phyloP scores from a whole-genome alignment of 2,888 invertebrate genomes.

The Conomelus anceps region DNA sequence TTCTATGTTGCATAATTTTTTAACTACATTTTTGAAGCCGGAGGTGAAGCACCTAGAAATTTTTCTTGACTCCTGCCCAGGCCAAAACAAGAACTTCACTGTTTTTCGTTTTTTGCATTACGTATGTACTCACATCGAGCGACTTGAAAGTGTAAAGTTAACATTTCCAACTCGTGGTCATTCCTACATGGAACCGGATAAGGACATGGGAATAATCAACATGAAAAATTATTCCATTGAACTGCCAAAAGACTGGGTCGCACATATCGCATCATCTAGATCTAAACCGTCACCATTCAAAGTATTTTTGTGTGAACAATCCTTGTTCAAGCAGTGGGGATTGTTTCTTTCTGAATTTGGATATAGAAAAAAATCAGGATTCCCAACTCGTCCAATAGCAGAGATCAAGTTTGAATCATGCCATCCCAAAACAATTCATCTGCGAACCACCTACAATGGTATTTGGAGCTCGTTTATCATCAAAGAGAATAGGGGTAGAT shows the following conservation, averaged over 20 bases:
- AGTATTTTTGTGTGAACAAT: slow-evolving; percentile 3
- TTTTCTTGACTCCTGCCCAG: not conserved
- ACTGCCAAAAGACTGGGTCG: slow-evolving; percentile 1
- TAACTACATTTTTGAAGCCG: not conserved
- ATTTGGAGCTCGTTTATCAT: no score
- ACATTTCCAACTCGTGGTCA: slow-evolving; percentile 9
- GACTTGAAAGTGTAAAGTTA: not conserved
- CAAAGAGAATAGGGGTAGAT: no score
- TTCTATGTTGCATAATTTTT: not conserved
- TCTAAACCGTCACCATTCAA: not conserved
- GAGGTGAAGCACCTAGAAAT: not conserved
- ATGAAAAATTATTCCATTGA: not conserved
- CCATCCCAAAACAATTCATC: not conserved
- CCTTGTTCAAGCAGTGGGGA: not conserved
- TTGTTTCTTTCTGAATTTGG: not conserved
- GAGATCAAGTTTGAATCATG: not conserved
- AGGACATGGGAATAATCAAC: slow-evolving; percentile 3
- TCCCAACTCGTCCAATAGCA: not conserved
- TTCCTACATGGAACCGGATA: slow-evolving; percentile 8
- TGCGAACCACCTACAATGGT: no score
- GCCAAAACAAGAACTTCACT: not conserved
- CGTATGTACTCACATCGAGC: not conserved
- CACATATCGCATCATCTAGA: not conserved
- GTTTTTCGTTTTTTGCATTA: not conserved
- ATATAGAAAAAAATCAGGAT: not conserved